These are phyloP conservation scores for Columbina picui DNA, from an alignment of 2,113 vertebrate species.

Conservation along the genomic window DNA sequence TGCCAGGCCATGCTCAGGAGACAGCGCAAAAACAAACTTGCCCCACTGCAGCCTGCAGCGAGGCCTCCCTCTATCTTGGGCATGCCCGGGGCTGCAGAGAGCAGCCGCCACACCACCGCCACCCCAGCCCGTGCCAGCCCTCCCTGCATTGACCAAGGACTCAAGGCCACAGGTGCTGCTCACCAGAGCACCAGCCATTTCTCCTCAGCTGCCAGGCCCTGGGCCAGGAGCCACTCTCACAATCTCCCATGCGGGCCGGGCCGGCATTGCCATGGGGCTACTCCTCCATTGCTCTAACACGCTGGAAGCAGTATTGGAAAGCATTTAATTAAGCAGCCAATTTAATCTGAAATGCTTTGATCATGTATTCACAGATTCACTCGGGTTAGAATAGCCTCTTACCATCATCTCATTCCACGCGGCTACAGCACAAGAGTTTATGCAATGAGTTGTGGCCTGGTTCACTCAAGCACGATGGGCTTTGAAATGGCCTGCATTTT, in stretches of 20 bases:
- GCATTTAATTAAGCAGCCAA: neutral
- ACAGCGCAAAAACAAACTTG: neutral
- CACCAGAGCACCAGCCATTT: rapidly evolving
- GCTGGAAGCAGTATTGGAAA: neutral
- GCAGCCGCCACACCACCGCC: no score
- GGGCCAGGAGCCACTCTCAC: neutral
- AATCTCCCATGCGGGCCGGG: neutral
- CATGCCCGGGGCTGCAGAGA: neutral
- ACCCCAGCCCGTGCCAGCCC: neutral
- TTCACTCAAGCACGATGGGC: neutral
- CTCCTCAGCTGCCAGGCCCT: neutral
- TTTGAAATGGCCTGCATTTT: neutral
- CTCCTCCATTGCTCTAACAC: neutral
- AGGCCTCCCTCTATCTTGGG: neutral
- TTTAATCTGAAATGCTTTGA: neutral
- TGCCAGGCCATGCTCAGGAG: neutral
- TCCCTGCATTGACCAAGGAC: rapidly evolving
- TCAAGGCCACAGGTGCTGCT: rapidly evolving
- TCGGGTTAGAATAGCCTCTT: neutral
- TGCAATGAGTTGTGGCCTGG: neutral
- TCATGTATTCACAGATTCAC: neutral
- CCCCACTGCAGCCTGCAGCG: rapidly evolving
- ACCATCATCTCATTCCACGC: neutral
- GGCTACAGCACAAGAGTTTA: neutral
- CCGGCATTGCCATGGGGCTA: neutral